phyloP scores from a whole-genome alignment of 23 tunicate species.

The Styela clava region DNA sequence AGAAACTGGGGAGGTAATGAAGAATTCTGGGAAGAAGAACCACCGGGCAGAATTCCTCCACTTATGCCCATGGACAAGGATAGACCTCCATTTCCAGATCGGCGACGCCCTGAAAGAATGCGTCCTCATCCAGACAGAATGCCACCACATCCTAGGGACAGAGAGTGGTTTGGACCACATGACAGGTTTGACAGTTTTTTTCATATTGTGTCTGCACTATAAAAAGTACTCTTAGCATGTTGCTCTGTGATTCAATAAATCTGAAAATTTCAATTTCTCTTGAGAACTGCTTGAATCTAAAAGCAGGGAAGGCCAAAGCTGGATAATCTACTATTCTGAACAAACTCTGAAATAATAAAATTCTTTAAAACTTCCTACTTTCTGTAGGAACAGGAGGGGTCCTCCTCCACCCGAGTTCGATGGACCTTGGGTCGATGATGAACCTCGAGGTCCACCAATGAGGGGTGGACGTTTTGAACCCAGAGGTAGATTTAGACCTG shows the following conservation, averaged over 20 bases:
- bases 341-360: no score
- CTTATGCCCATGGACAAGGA: background rate
- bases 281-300: no score
- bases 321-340: no score
- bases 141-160: background rate
- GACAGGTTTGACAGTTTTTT: background rate
- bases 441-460: background rate
- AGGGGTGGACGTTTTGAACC: background rate
- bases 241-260: no score
- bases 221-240: no score
- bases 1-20: conserved; percentile 41
- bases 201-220: background rate
- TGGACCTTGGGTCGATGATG: background rate
- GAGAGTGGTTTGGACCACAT: background rate
- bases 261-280: no score
- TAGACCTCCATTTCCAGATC: background rate
- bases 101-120: conserved; percentile 8
- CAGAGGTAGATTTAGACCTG: conserved; percentile 1
- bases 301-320: no score
- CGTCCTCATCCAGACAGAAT: background rate
- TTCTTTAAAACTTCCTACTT: no score
- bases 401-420: conserved; percentile 12
- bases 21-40: conserved; percentile 2
- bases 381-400: background rate
- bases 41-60: background rate